These are phyloP conservation scores for Megalonaias nervosa DNA, from an alignment of 1,140 invertebrate genomes.

Conservation along the genomic window DNA sequence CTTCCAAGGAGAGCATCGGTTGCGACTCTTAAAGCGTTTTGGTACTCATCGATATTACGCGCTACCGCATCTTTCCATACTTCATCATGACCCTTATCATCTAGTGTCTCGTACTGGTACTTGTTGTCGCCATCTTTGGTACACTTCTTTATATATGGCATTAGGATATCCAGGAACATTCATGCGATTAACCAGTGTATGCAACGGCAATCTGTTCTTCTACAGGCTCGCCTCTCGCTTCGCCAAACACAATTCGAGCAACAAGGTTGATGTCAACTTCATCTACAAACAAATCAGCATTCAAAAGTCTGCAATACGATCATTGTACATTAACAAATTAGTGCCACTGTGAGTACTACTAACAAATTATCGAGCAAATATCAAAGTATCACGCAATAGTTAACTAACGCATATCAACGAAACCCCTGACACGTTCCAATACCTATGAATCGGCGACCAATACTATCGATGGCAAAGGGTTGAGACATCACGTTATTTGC, in stretches of 20 bases:
- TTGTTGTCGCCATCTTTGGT: not conserved
- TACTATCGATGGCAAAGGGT: too few species aligned
- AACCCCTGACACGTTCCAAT: too few species aligned
- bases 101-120: not conserved
- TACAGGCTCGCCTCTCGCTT: not conserved
- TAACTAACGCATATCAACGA: too few species aligned
- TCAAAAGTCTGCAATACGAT: too few species aligned
- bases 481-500: too few species aligned
- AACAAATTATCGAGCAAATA: too few species aligned
- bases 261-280: not conserved
- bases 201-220: not conserved
- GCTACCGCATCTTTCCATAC: not conserved
- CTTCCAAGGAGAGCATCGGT: not conserved
- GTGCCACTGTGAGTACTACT: too few species aligned
- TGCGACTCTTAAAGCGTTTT: not conserved
- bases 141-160: not conserved
- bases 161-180: not conserved
- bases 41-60: not conserved
- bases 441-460: too few species aligned
- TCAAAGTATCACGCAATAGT: too few species aligned
- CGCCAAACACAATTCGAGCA: slow-evolving; percentile 12
- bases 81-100: not conserved
- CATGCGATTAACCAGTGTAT: slow-evolving; percentile 13
- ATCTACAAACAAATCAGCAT: not conserved
- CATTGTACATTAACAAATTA: too few species aligned